Conservation (phyloP, 1,140 invertebrate genomes). For the Thaumatotibia leucotreta region DNA sequence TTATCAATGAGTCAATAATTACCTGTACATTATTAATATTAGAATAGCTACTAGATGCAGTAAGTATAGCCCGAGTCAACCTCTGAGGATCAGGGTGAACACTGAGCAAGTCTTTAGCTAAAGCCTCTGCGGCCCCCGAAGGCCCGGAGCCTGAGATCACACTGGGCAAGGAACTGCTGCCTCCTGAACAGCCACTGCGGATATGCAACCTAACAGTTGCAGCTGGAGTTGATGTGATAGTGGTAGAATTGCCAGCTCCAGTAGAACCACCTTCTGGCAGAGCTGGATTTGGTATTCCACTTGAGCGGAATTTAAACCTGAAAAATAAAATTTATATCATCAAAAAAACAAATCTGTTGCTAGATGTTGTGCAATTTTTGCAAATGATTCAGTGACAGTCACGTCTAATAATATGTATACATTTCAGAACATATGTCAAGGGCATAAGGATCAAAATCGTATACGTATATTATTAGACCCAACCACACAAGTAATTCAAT, state of each 20-base stretch:
- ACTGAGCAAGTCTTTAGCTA: constrained; percentile 53
- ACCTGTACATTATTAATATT: constrained; percentile 66
- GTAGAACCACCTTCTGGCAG: constrained; percentile 65
- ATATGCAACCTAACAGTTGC: constrained; percentile 49
- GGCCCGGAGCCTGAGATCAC: constrained; percentile 47
- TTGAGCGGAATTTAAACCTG: constrained; percentile 63
- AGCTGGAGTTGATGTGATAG: constrained; percentile 40
- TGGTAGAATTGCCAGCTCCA: constrained; percentile 71
- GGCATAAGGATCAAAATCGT: too few relatives aligned
- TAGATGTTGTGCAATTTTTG: constrained; percentile 14
- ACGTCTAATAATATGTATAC: too few relatives aligned
- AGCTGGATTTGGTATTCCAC: constrained; percentile 63
- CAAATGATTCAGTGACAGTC: not conserved
- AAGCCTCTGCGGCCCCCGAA: constrained; percentile 52
- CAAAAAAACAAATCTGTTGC: too few relatives aligned
- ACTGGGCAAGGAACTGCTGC: constrained; percentile 45
- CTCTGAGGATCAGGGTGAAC: constrained; percentile 58
- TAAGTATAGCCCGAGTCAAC: constrained; percentile 53
- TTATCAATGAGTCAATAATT: constrained; percentile 20
- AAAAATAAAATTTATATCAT: constrained; percentile 5
- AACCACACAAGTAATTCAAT: not conserved
- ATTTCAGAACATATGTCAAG: too few relatives aligned
- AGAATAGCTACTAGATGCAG: constrained; percentile 60
- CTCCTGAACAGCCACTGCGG: constrained; percentile 55
- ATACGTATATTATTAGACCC: too few relatives aligned